phyloP scores from a whole-genome alignment of 2,113 vertebrate genomes.

The Fukomys damarensis region DNA sequence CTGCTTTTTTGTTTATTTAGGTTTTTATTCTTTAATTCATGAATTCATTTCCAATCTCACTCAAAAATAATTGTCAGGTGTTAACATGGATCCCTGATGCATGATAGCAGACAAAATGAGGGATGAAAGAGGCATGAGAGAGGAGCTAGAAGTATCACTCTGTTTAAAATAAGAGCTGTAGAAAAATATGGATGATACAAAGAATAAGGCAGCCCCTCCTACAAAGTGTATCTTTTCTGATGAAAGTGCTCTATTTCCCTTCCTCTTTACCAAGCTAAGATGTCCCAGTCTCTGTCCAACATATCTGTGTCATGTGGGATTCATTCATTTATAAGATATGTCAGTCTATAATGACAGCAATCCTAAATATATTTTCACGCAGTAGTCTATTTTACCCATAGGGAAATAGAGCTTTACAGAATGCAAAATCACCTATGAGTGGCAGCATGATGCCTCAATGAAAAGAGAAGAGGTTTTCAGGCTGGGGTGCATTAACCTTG shows the following conservation, averaged over 20 bases:
- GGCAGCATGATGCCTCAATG: neutral
- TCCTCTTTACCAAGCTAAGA: neutral
- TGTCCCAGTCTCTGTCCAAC: neutral
- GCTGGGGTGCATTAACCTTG: neutral
- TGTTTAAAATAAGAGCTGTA: neutral
- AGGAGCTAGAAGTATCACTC: neutral
- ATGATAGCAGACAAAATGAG: neutral
- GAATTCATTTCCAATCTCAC: neutral
- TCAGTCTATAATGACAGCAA: neutral
- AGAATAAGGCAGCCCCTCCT: neutral
- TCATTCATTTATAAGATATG: neutral
- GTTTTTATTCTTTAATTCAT: constrained; percentile 8
- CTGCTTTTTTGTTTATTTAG: neutral
- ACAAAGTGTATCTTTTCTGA: neutral
- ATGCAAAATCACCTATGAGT: neutral
- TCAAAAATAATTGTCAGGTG: neutral
- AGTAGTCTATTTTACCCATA: neutral
- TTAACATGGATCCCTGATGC: neutral
- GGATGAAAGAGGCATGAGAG: neutral
- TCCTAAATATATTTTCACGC: neutral
- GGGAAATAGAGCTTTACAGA: neutral
- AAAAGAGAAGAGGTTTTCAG: neutral
- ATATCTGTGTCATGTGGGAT: neutral
- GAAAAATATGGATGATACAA: neutral
- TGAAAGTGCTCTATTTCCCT: neutral